Conservation (phyloP, 1,140 invertebrate species). For the Oscheius sp. region DNA sequence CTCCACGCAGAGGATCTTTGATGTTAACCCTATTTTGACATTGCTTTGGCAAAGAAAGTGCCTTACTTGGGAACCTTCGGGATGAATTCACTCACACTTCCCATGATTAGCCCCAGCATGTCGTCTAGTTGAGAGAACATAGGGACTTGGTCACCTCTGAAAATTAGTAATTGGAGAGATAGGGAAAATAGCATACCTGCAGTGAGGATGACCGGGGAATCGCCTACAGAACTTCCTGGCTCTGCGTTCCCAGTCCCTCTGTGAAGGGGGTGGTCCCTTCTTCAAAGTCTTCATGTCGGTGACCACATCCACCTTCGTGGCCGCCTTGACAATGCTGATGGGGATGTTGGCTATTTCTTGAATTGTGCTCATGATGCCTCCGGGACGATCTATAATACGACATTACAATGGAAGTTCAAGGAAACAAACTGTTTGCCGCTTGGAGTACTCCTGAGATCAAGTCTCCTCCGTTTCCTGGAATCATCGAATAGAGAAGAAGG, state of each 20-base stretch:
- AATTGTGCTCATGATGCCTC: not conserved
- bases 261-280: not conserved
- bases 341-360: not conserved
- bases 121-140: not conserved
- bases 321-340: not conserved
- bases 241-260: slow-evolving; percentile 14
- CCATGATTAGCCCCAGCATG: not conserved
- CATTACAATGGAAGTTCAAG: not conserved
- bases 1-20: slow-evolving; percentile 12
- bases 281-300: not conserved
- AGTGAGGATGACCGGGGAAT: slow-evolving; percentile 27
- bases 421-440: not conserved
- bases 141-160: not conserved
- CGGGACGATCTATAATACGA: not conserved
- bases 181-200: not conserved
- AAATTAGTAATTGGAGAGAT: not conserved
- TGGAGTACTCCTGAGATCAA: not conserved
- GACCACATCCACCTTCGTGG: not conserved
- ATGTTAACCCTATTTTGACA: slow-evolving; percentile 24
- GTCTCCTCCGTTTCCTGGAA: not conserved
- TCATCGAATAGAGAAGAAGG: no score
- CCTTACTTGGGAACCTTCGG: not conserved
- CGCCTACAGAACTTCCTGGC: slow-evolving; percentile 18
- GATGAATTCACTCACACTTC: not conserved
- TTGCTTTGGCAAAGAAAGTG: no score